Evolutionary conservation across 1,140 invertebrate genomes (phyloP).

Genomic region (Maniola jurtina): DNA sequence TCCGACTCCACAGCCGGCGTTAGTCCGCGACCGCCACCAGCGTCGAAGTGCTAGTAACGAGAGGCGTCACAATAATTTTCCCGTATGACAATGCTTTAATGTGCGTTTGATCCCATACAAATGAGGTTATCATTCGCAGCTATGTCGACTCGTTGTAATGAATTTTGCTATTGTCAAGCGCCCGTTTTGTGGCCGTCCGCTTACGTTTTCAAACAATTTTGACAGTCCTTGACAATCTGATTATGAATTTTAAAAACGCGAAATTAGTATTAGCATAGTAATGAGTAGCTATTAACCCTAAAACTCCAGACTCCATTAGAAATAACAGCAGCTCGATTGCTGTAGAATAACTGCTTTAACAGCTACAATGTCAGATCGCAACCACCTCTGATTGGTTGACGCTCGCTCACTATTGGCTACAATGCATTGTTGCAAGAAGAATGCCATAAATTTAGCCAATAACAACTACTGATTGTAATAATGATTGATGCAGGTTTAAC

Average conservation of each 20-base stretch:
- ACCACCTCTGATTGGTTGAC: too few species aligned
- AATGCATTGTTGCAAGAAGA: too few species aligned
- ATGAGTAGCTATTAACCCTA: neutral
- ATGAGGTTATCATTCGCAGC: conserved; percentile 75
- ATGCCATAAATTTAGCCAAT: too few species aligned
- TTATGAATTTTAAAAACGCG: neutral
- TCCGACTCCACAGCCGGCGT: conserved; percentile 30
- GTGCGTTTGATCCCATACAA: conserved; percentile 71
- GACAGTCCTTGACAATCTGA: neutral
- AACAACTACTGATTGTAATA: too few species aligned
- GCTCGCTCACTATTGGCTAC: too few species aligned
- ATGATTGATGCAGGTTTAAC: too few species aligned
- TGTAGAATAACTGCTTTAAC: too few species aligned
- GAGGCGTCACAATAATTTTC: conserved; percentile 75
- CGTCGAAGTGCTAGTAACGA: conserved; percentile 64
- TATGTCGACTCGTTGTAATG: conserved; percentile 56
- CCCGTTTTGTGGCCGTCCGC: conserved; percentile 21
- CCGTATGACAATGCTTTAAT: conserved; percentile 73
- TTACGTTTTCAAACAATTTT: neutral
- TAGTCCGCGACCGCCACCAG: conserved; percentile 35
- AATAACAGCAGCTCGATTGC: too few species aligned
- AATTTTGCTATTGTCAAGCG: conserved; percentile 60
- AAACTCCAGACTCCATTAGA: too few species aligned
- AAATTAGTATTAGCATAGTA: neutral
- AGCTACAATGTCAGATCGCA: too few species aligned